Evolutionary conservation across 2,888 invertebrate genomes (phyloP), one percentile per base, ranked within the genome.

Genomic region (Lasiommata megera): DNA sequence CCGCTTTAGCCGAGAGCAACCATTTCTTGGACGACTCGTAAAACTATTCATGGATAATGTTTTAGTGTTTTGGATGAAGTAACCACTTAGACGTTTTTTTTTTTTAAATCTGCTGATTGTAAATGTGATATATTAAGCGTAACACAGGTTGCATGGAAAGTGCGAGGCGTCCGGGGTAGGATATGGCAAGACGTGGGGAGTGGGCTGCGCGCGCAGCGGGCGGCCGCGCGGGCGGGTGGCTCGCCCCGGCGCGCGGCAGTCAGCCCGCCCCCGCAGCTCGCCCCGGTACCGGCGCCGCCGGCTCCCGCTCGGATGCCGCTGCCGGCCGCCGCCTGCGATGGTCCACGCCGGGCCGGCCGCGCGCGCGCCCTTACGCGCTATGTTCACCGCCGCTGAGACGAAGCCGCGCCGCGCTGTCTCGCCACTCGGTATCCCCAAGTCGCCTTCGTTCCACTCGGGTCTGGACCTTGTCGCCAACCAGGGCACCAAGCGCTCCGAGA

Each of bases 381-480:
- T 88, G 89, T 90, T 91, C 79, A 75, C 87, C 83, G 87, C 88
- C 87, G 82, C 85, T 84, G 88, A 88, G 80, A 77, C 77, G 68
- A 88, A 88, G 77, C 87, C 91, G 79, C 89, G 88, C 67, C 90
- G 88, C 76, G 85, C 88, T 79, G 90, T 92, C 79, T 92, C 92
- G 76, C 92, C 93, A 71, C 91, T 94, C 81, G 95, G 96, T 67
- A 94, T 96, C 77, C 96, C 96, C 70, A 96, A 96, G 86, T 96
- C 96, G 73, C 96, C 96, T 67, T 96, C 96, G 79, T 96, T 96
- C 87, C 96, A 96, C 86, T 95, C 96, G 85, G 96, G 96, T 58
- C 92, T 96, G 69, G 96, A 96, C 82, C 93, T 95, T 74, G 95
- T 95, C 72, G 95, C 95, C 61, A 93, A 92, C 69, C 93, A 93